Percentiles rank a stretch among this genome's conserved stretches.
Conservation (phyloP, 2,113 vertebrate species). For the Lampris megalopsis region DNA sequence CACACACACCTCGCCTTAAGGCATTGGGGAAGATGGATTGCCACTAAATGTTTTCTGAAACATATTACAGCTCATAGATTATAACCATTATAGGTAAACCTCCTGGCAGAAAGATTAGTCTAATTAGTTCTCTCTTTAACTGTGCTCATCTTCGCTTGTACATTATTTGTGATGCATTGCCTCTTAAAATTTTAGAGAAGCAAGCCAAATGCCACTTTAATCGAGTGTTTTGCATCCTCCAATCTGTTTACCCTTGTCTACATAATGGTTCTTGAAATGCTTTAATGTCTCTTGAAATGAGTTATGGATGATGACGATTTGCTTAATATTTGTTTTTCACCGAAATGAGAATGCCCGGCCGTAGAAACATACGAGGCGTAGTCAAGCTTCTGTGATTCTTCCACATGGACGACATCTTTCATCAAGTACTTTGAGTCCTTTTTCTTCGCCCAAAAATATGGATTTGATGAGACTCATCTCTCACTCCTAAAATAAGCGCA, state of each 20-base stretch:
- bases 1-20: slow-evolving; percentile 56
- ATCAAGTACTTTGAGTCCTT: slow-evolving; percentile 51
- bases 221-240: slow-evolving; percentile 75
- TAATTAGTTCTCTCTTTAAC: slow-evolving; percentile 80
- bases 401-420: slow-evolving; percentile 62
- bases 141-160: slow-evolving; percentile 60
- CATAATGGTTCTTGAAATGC: slow-evolving; percentile 70
- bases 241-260: slow-evolving; percentile 73
- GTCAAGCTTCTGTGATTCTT: slow-evolving; percentile 36
- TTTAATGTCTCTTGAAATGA: slow-evolving; percentile 55
- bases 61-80: slow-evolving; percentile 78
- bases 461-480: slow-evolving; percentile 74
- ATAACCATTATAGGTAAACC: slow-evolving; percentile 82
- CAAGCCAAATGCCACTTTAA: slow-evolving; percentile 71
- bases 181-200: slow-evolving; percentile 73
- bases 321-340: slow-evolving; percentile 51
- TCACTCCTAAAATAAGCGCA: slow-evolving; percentile 73
- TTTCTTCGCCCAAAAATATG: slow-evolving; percentile 60
- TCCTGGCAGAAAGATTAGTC: slow-evolving; percentile 79
- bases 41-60: slow-evolving; percentile 74
- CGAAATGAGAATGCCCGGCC: slow-evolving; percentile 21
- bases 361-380: slow-evolving; percentile 29
- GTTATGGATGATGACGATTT: slow-evolving; percentile 62
- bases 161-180: slow-evolving; percentile 72
- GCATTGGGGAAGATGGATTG: slow-evolving; percentile 75